These are phyloP conservation scores for Amiota mariae DNA, from an alignment of 2,888 invertebrate genomes.

Conservation along the genomic window DNA sequence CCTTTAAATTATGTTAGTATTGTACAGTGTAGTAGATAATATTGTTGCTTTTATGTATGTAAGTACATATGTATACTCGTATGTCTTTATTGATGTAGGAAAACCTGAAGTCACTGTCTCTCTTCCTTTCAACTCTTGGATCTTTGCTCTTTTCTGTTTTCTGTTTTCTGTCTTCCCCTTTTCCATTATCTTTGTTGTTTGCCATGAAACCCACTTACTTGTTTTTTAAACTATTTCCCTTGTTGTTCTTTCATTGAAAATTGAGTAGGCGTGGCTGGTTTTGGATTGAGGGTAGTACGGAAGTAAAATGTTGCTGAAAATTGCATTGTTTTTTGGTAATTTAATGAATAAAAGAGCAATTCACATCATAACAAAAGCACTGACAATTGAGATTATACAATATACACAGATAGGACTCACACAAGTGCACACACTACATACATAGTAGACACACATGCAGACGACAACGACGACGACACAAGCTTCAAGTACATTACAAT, in stretches of 20 bases:
- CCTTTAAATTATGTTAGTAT: too few species aligned
- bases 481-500: too few species aligned
- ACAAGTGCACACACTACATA: not conserved
- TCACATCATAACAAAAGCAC: conserved; percentile 43
- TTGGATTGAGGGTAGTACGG: not conserved
- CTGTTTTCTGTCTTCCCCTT: not conserved
- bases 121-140: too few species aligned
- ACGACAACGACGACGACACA: not conserved
- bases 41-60: not conserved
- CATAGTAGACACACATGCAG: conserved; percentile 1
- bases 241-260: not conserved
- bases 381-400: conserved; percentile 25
- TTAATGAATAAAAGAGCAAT: conserved; percentile 56
- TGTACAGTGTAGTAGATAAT: too few species aligned
- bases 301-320: conserved; percentile 39
- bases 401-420: not conserved
- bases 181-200: too few species aligned
- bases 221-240: not conserved
- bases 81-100: not conserved
- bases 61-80: too few species aligned
- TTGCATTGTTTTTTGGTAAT: conserved; percentile 52
- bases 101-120: not conserved
- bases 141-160: too few species aligned
- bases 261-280: not conserved
- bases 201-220: not conserved